Evolutionary conservation across 2,888 invertebrate genomes (phyloP).

Genomic region (Diarsia rubi): DNA sequence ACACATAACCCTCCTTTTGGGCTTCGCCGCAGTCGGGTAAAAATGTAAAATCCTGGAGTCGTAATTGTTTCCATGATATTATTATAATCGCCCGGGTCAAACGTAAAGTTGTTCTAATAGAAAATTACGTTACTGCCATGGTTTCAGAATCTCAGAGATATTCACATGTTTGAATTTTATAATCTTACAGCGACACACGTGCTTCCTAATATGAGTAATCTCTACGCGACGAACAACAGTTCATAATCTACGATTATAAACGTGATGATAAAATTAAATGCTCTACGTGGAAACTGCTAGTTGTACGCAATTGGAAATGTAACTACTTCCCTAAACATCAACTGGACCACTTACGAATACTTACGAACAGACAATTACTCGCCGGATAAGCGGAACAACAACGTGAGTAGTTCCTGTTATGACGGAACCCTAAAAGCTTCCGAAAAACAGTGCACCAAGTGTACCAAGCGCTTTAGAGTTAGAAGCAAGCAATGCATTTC

Average conservation of each 20-base stretch:
- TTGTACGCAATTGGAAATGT: slow-evolving; percentile 8
- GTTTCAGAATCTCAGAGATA: slow-evolving; percentile 19
- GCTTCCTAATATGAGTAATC: slow-evolving; percentile 34
- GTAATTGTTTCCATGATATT: not conserved
- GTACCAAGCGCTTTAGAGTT: slow-evolving; percentile 44
- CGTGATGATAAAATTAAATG: slow-evolving; percentile 27
- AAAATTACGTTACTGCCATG: slow-evolving; percentile 2
- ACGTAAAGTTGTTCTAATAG: not conserved
- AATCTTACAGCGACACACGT: slow-evolving; percentile 36
- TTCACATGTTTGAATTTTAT: slow-evolving; percentile 36
- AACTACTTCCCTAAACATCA: slow-evolving; percentile 20
- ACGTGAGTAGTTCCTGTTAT: slow-evolving; percentile 52
- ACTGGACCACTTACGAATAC: slow-evolving; percentile 39
- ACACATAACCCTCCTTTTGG: no score
- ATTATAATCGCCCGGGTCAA: not conserved
- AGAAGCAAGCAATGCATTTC: slow-evolving; percentile 63
- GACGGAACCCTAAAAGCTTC: slow-evolving; percentile 55
- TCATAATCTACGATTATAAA: slow-evolving; percentile 30
- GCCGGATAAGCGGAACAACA: slow-evolving; percentile 46
- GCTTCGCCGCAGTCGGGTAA: no score
- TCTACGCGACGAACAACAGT: slow-evolving; percentile 22
- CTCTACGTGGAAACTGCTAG: slow-evolving; percentile 9
- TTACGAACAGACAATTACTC: slow-evolving; percentile 39
- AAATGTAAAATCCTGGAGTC: not conserved
- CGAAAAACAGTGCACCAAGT: slow-evolving; percentile 40